phyloP scores from a whole-genome alignment of 2,888 invertebrate species.

The Pristionchus entomophagus region DNA sequence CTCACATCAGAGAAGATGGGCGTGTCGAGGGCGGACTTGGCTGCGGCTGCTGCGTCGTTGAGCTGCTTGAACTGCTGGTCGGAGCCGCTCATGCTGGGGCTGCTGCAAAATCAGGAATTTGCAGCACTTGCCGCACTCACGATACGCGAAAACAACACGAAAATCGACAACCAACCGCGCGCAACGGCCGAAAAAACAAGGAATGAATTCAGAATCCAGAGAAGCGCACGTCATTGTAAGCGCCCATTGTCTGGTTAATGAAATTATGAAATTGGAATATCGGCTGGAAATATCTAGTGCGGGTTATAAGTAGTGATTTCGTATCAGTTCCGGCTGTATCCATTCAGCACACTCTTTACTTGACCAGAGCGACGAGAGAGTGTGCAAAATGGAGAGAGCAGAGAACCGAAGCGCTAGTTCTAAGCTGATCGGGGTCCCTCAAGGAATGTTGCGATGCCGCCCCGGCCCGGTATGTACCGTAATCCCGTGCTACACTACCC shows the following conservation, averaged over 20 bases:
- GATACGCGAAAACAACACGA: neutral
- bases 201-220: neutral
- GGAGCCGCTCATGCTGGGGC: neutral
- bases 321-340: neutral
- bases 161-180: neutral
- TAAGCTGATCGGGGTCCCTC: too few relatives aligned
- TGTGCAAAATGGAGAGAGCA: neutral
- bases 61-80: constrained; percentile 29
- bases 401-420: too few relatives aligned
- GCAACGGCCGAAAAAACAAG: neutral
- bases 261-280: neutral
- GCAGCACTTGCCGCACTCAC: neutral
- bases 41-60: neutral
- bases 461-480: neutral
- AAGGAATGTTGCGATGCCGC: too few relatives aligned
- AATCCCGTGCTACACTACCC: neutral
- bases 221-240: too few relatives aligned
- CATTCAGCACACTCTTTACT: too few relatives aligned
- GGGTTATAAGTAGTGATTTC: neutral
- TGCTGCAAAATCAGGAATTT: neutral
- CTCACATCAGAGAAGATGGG: constrained; percentile 47
- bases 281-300: neutral
- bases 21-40: constrained; percentile 28
- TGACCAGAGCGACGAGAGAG: neutral
- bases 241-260: too few relatives aligned